Evolutionary conservation across 2,797 vertebrate species (phyloP).

Genomic region (Sebastes iracundus): DNA sequence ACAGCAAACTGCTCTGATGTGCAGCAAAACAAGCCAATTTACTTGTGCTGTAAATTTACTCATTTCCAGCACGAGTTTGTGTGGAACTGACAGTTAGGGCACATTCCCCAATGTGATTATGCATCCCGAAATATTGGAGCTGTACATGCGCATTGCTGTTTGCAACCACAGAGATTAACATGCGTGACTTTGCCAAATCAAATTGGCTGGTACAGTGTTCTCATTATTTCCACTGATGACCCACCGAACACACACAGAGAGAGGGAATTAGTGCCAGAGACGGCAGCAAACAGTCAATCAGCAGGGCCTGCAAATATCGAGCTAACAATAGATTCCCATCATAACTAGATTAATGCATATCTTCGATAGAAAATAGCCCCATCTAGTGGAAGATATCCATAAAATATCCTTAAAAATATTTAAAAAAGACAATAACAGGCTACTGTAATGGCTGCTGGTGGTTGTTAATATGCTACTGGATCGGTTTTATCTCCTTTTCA

Average conservation of each 20-base stretch:
- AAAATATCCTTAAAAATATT: background rate
- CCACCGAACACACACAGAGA: conserved; percentile 1
- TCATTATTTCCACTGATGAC: conserved; percentile 31
- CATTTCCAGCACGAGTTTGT: background rate
- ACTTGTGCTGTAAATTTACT: too few species aligned
- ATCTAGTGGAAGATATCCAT: conserved; percentile 61
- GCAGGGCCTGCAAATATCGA: background rate
- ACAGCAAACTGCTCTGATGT: background rate
- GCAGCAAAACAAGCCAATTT: background rate
- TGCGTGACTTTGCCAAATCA: conserved; percentile 11
- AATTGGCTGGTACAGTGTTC: conserved; percentile 11
- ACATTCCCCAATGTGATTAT: background rate
- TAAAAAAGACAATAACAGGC: background rate
- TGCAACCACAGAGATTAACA: conserved; percentile 5
- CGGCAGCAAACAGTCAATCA: background rate
- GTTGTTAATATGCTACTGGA: background rate
- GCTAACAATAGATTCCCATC: background rate
- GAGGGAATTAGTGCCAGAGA: conserved; percentile 1
- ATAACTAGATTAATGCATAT: background rate
- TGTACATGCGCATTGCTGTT: background rate
- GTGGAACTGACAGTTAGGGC: background rate
- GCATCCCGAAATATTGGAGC: background rate
- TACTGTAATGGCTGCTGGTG: background rate
- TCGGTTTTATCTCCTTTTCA: background rate
- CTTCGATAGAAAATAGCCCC: conserved; percentile 47